Evolutionary conservation across 2,113 vertebrate genomes (phyloP).

Genomic region (Sakesphorus luctuosus): DNA sequence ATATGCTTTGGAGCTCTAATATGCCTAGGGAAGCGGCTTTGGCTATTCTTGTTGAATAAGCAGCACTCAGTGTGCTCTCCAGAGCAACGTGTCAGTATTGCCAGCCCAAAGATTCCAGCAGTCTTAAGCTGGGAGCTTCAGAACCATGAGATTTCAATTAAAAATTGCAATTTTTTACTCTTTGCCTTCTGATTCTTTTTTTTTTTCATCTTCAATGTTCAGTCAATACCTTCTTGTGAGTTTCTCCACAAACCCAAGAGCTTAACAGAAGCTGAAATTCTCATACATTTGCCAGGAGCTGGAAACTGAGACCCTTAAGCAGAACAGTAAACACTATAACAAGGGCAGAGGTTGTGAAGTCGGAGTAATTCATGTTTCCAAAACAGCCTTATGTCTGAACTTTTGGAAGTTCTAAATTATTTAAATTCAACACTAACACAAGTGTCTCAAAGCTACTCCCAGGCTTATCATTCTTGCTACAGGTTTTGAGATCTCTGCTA

Average conservation of each 20-base stretch:
- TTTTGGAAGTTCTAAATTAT: background rate
- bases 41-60: background rate
- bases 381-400: background rate
- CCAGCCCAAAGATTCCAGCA: background rate
- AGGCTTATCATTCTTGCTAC: background rate
- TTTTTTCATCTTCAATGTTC: background rate
- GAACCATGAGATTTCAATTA: constrained; percentile 28
- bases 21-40: background rate
- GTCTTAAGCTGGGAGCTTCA: background rate
- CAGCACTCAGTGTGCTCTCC: background rate
- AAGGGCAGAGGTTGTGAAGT: background rate
- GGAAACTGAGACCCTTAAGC: background rate
- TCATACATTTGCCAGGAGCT: background rate
- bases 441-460: background rate
- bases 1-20: background rate
- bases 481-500: background rate
- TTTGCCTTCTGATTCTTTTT: background rate
- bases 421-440: background rate
- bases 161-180: background rate
- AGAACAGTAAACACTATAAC: background rate
- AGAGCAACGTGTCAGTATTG: background rate
- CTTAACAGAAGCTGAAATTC: background rate
- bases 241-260: background rate
- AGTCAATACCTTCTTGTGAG: background rate
- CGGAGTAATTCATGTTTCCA: background rate